Percentiles rank a stretch among this genome's conserved stretches.
These are phyloP conservation scores for Oryzias sinensis DNA, from an alignment of 2,797 vertebrate species.

Conservation along the genomic window DNA sequence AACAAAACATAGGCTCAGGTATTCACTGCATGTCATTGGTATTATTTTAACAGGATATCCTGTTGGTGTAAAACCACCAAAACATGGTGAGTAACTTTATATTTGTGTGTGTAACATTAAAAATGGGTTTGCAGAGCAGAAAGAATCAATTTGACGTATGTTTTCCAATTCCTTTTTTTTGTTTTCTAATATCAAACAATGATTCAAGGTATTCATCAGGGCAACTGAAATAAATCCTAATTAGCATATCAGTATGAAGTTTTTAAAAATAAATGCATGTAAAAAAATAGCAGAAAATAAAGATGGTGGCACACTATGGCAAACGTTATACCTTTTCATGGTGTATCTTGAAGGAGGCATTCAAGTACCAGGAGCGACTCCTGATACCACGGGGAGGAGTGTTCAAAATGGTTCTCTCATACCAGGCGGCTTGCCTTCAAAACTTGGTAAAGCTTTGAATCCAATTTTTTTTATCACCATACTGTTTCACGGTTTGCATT, in stretches of 20 bases:
- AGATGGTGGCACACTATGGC: not conserved
- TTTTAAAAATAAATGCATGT: not conserved
- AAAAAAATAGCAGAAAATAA: no score
- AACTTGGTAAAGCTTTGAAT: conserved; percentile 54
- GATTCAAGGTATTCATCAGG: no score
- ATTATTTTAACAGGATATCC: conserved; percentile 41
- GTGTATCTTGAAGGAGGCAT: conserved; percentile 33
- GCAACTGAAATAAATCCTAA: no score
- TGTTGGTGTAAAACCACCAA: conserved; percentile 58
- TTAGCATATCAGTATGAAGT: no score
- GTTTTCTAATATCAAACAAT: no score
- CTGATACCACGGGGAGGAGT: conserved; percentile 25
- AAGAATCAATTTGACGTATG: no score
- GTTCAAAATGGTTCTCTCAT: conserved; percentile 51
- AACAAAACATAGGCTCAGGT: no score
- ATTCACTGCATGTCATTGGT: not conserved
- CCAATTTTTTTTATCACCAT: not conserved
- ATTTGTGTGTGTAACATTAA: no score
- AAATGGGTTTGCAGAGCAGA: no score
- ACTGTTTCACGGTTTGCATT: not conserved
- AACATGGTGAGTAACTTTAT: conserved; percentile 38
- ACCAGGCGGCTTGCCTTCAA: conserved; percentile 51
- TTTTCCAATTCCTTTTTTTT: no score
- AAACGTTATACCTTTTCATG: not conserved
- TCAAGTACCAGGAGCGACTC: conserved; percentile 57